Conservation (phyloP, 2,113 vertebrate species). For the Mormyrus lacerda region DNA sequence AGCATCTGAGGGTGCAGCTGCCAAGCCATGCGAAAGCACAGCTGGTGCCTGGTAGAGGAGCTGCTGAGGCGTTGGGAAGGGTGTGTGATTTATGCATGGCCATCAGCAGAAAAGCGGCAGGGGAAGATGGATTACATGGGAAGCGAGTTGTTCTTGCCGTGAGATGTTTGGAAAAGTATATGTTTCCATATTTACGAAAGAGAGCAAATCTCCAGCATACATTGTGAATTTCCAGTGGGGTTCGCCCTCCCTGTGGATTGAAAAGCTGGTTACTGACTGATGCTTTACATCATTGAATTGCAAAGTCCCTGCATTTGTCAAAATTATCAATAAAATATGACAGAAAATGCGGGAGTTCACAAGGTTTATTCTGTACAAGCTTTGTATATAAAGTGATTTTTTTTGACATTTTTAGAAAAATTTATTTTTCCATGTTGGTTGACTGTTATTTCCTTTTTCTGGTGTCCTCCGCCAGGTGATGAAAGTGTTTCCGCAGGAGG, state of each 20-base stretch:
- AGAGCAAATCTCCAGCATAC: neutral
- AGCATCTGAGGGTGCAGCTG: neutral
- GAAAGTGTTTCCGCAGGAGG: conserved; percentile 79
- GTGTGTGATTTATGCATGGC: neutral
- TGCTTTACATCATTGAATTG: neutral
- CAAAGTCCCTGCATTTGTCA: neutral
- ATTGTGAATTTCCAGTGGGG: neutral
- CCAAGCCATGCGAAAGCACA: neutral
- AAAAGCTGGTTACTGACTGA: neutral
- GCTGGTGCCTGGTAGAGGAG: neutral
- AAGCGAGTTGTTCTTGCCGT: neutral
- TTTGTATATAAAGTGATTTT: neutral
- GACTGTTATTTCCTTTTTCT: neutral
- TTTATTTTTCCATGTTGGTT: neutral
- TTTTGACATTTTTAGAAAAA: neutral
- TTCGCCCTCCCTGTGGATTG: neutral
- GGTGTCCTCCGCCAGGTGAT: conserved; percentile 71
- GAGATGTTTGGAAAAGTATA: neutral
- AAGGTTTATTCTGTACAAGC: neutral
- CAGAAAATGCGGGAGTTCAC: neutral
- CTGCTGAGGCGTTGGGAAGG: neutral
- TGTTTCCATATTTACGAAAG: neutral
- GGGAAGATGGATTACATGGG: neutral
- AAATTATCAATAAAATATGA: neutral
- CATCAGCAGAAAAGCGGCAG: neutral